Conservation (phyloP, 2,797 vertebrate species). For the Linurgus olivaceus region DNA sequence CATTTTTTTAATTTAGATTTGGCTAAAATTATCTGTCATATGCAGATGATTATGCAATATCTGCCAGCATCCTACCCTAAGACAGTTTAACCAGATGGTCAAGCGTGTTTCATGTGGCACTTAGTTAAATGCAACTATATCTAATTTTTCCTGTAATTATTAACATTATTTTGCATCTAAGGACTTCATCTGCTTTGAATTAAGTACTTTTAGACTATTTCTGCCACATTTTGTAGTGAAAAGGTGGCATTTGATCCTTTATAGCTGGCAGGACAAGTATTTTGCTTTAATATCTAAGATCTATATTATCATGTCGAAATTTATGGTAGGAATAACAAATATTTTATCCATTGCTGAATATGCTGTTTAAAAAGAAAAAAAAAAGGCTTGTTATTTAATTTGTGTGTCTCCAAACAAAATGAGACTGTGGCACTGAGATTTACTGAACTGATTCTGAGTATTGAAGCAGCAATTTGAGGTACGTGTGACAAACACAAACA, state of each 20-base stretch:
- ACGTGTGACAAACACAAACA: not conserved
- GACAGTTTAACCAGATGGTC: constrained; percentile 74
- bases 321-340: not conserved
- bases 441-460: not conserved
- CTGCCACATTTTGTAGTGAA: not conserved
- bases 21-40: constrained; percentile 74
- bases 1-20: constrained; percentile 54
- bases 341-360: not conserved
- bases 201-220: not conserved
- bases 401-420: not conserved
- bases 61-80: constrained; percentile 69
- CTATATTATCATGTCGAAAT: not conserved
- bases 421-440: not conserved
- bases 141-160: constrained; percentile 66
- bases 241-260: not conserved
- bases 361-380: not conserved
- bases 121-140: constrained; percentile 69
- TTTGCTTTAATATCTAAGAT: not conserved
- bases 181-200: not conserved
- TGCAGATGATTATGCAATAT: constrained; percentile 71
- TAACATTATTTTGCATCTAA: constrained; percentile 50
- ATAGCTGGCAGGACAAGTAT: not conserved
- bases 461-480: not conserved
- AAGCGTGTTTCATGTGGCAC: constrained; percentile 67
- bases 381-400: not conserved